Evolutionary conservation across 92 coral and sea anemone species (phyloP).

Genomic region (Porites divaricata): DNA sequence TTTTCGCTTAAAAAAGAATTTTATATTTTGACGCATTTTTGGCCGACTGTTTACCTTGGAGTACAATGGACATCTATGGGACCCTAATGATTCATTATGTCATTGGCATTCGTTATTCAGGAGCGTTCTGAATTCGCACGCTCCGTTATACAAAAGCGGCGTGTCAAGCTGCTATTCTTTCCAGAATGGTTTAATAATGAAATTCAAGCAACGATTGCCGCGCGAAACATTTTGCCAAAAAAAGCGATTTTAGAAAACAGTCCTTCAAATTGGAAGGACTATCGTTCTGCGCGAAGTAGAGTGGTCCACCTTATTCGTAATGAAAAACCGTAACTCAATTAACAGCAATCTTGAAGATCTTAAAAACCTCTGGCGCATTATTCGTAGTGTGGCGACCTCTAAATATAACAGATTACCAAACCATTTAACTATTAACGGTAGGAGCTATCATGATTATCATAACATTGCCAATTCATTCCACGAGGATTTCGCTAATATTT

Average conservation of each 20-base stretch:
- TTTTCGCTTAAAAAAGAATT: conserved; percentile 24
- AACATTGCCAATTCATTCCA: conserved; percentile 45
- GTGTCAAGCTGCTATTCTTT: conserved; percentile 42
- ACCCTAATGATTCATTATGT: conserved; percentile 35
- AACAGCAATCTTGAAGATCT: conserved; percentile 47
- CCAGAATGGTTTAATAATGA: conserved; percentile 40
- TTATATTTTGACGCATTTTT: conserved; percentile 14
- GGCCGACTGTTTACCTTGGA: neutral
- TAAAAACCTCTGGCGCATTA: conserved; percentile 25
- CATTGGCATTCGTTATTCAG: conserved; percentile 33
- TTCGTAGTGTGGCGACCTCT: conserved; percentile 43
- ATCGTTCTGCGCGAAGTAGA: conserved; percentile 40
- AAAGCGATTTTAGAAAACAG: neutral
- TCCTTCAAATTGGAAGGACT: neutral
- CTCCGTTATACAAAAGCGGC: conserved; percentile 14
- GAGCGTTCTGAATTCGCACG: conserved; percentile 23
- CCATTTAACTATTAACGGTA: conserved; percentile 48
- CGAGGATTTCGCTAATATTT: conserved; percentile 36
- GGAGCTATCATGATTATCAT: conserved; percentile 32
- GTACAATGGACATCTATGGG: neutral
- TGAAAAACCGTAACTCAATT: conserved; percentile 16
- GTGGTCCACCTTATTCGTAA: conserved; percentile 38
- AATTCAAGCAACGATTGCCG: conserved; percentile 33
- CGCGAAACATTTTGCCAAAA: conserved; percentile 22
- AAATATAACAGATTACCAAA: conserved; percentile 47